A percentile compares a stretch with the other conserved stretches of the same genome.
These are phyloP conservation scores for Xyrichtys novacula DNA, from an alignment of 2,797 vertebrate species.

Conservation along the genomic window DNA sequence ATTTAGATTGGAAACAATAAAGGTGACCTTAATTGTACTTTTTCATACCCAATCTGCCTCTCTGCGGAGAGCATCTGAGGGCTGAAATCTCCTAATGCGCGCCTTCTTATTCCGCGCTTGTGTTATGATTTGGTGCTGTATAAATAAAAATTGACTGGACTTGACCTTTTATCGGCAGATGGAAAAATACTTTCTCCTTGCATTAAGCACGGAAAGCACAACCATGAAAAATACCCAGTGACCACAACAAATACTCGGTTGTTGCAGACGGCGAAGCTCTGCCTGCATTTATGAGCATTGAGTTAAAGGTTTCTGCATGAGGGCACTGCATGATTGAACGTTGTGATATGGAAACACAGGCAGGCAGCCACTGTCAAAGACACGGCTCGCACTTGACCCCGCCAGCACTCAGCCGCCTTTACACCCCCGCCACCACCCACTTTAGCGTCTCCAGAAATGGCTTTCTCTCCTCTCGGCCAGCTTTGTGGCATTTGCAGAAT, in stretches of 20 bases:
- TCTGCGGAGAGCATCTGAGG: constrained; percentile 20
- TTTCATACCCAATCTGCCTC: constrained; percentile 40
- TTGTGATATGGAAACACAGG: constrained; percentile 81
- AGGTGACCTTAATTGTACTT: constrained; percentile 77
- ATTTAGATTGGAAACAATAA: constrained; percentile 78
- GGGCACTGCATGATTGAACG: constrained; percentile 80
- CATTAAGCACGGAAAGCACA: constrained; percentile 31
- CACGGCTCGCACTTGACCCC: constrained; percentile 81
- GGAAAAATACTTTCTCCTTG: not conserved
- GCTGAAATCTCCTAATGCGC: constrained; percentile 18
- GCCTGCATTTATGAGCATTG: constrained; percentile 74
- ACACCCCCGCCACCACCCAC: constrained; percentile 16
- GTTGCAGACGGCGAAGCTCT: constrained; percentile 54
- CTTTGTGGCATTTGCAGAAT: constrained; percentile 75
- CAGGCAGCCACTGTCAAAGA: constrained; percentile 81
- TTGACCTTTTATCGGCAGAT: constrained; percentile 33
- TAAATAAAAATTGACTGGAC: constrained; percentile 1
- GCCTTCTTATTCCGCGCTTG: not conserved
- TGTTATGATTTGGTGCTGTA: not conserved
- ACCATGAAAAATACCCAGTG: constrained; percentile 33
- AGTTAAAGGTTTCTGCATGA: constrained; percentile 85
- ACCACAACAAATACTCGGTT: constrained; percentile 44
- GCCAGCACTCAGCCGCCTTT: constrained; percentile 66
- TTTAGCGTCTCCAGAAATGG: constrained; percentile 59
- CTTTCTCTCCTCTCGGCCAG: constrained; percentile 47